Evolutionary conservation across 2,888 invertebrate species (phyloP), one percentile per base, ranked within the genome.

Genomic region (Perdita meconis): DNA sequence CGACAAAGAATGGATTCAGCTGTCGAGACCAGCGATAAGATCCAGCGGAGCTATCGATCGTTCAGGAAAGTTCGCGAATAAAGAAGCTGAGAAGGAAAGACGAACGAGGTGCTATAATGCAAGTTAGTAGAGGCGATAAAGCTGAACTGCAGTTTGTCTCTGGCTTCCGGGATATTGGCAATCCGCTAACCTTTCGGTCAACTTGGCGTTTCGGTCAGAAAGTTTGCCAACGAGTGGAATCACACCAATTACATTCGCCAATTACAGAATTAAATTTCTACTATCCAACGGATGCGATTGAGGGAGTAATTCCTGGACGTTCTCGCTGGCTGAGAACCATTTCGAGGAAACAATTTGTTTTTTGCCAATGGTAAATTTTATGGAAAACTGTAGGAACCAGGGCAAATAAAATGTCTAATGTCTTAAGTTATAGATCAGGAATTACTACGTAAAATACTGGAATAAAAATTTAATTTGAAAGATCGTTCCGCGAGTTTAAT

Each of bases 101-200:
- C 64, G 67, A 68, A 80, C 24, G 78, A 68, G 67, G 61, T 74
- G 66, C 60, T 64, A 60, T 80, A 80, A 74, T 44, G 69, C 64
- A 57, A 61, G 77, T 68, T 65, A 60, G 57, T 26, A 38, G 55
- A 63, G 60, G 61, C 68, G 78, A 79, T 78, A 79, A 81, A 74
- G 66, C 51, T 24, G n/a, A 75, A 77, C 66, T 80, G 53, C 64
- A 72, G 80, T 80, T 80, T 80, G 68, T 77, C 76, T 55, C 57
- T 24, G 24, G 24, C 12, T 19, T 24, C 34, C n/a, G 53, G 40
- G 57, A 55, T 75, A 82, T 80, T 66, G 76, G 71, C 61, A 83
- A 81, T 78, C 79, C 61, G 56, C 77, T 84, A 78, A 84, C 83
- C 83, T 81, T 76, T 83, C 64, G 81, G 78, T 78, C 78, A 74